Evolutionary conservation across 2,113 vertebrate species (phyloP), one percentile per base, ranked within the genome.

Genomic region (Ardeotis arabs): DNA sequence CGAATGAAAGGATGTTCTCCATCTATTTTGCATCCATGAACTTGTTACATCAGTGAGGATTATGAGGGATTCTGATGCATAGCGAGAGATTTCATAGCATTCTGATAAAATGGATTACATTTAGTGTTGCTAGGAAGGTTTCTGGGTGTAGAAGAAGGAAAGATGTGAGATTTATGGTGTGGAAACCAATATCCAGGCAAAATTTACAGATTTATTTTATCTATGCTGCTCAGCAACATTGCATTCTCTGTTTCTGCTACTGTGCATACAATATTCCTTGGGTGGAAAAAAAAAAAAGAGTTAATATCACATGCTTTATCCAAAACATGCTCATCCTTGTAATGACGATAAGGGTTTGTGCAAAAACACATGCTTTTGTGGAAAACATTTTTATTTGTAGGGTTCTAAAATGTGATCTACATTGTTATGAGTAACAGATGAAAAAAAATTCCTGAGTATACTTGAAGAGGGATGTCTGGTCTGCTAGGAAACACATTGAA

Each of bases 311-410:
- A 20, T 23, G 10, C 18, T 62, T 75, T 52, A 78, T 76, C 47
- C n/a, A 80, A 63, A 85, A 52, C 12, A 16, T 16, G 2, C 17
- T 69, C 10, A 17, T 53, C 35, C 17, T 87, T 24, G 3, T 68
- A 37, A 45, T 4, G 27, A 33, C 60, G 16, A 22, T 14, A 16
- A 0, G 0, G 15, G 19, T 8, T 76, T 41, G 5, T 60, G 21
- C 39, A 79, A 68, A 95, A 55, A 2, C 4, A 39, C 12, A 17
- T 0, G 1, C 4, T 53, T 55, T 41, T 58, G 70, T 21, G 7
- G 5, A 25, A 70, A 86, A 25, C 5, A 5, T 14, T 58, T 69
- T 39, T n/a, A 69, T 78, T 84, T 81, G 39, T 28, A 28, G 31
- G 4, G 14, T 23, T 74, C 69, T 88, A 22, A 72, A 86, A 84